Base-by-base conservation (phyloP, 2,797 vertebrate genomes). In the Enteromius anoplus region DNA sequence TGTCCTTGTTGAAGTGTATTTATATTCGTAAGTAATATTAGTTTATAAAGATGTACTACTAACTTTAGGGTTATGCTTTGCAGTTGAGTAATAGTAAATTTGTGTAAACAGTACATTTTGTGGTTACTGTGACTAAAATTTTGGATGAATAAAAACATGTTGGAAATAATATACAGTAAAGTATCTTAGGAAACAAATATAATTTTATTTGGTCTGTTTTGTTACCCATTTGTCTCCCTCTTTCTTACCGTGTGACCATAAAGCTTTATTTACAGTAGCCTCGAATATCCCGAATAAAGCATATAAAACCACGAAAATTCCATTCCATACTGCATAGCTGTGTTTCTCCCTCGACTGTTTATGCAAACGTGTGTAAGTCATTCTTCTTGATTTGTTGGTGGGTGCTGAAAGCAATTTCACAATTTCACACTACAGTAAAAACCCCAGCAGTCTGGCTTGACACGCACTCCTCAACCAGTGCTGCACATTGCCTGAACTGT, bases 321-420 rank as follows among this genome's bases (percentile, higher is more conserved):
- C 34, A 62, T 82, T 73, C 69, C 60, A 62, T 12, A 40, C 21
- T 49, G 37, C 65, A 45, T 47, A 58, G 42, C 65, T 82, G 49
- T 72, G 73, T 83, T 19, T 71, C 45, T 29, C 55, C 62, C 73
- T n/a, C 8, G 47, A 19, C 23, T 49, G 68, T 87, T 82, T 78
- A 85, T 89, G 75, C 80, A 78, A 83, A 88, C 70, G 83, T 51
- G n/a, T 85, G 60, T 71, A 64, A 82, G 80, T 75, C n/a, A 69
- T 88, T 85, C 62, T 75, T 81, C 66, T 86, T 75, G 68, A 82
- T 87, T 77, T 84, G 80, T 87, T 78, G 84, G 64, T 85, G 75
- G 49, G 66, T 49, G 71, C 17, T 87, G 89, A 92, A 86, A 65
- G 76, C 86, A 85, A 89, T 90, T 89, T 91, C 73, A 87, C 86